Base-by-base conservation (phyloP, 2,888 invertebrate species). In the Blomia tropicalis region DNA sequence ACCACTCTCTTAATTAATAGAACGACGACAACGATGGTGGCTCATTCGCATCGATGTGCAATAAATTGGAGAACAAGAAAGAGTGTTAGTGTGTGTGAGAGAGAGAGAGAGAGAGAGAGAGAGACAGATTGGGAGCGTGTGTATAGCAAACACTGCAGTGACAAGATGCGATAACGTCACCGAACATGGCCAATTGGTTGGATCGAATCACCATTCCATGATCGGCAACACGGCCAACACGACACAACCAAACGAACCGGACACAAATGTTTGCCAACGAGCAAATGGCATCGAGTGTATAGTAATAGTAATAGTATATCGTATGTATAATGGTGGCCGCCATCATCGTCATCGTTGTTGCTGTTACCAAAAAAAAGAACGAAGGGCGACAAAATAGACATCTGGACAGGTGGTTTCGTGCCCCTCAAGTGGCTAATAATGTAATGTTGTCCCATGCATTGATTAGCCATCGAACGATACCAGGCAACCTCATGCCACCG, bases 1-100 rank as follows among this genome's bases (percentile, higher is more conserved):
- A n/a, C n/a, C n/a, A n/a, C n/a, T n/a, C n/a, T n/a, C 51, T n/a
- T 47, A 47, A 47, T 47, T 47, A 47, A 47, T 47, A 47, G 11
- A 11, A 14, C 14, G 14, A 41, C 41, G n/a, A n/a, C 41, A 41
- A n/a, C 41, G n/a, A n/a, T n/a, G n/a, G 41, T n/a, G n/a, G 41
- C 41, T 27, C 11, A 7, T 47, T 47, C 51, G 51, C 51, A 47
- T 47, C 51, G 51, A 47, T 47, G 51, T 47, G 51, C 51, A 7
- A 47, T 47, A 47, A 47, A 47, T 47, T 47, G 51, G 23, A 7
- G 51, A 14, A 14, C 11, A 7, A 47, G n/a, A 41, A 14, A n/a
- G 41, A 14, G 41, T n/a, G n/a, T n/a, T n/a, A n/a, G n/a, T n/a
- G n/a, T n/a, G n/a, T n/a, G n/a, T n/a, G n/a, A n/a, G n/a, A n/a